Conservation (phyloP, 2,797 vertebrate genomes). For the Oryzias dopingdopingensis region DNA sequence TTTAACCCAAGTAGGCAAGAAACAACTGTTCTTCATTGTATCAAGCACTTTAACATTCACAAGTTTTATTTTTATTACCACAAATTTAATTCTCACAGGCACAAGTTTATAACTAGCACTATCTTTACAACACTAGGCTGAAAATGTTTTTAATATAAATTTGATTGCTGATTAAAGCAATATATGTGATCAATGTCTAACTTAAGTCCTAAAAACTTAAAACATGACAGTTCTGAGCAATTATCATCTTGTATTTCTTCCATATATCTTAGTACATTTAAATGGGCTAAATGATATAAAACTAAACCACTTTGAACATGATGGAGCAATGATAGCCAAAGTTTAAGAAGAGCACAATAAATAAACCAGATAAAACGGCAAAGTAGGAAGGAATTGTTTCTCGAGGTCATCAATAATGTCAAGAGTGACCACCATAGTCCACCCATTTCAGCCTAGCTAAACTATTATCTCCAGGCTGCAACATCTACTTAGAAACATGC, state of each 20-base stretch:
- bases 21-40: no score
- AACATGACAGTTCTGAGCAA: no score
- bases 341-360: constrained; percentile 25
- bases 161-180: constrained; percentile 53
- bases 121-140: constrained; percentile 20
- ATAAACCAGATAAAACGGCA: constrained; percentile 46
- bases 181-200: constrained; percentile 46
- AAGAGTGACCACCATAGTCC: constrained; percentile 44
- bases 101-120: neutral
- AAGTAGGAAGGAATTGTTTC: constrained; percentile 39
- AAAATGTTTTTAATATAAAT: constrained; percentile 21
- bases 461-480: constrained; percentile 69
- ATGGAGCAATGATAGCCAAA: constrained; percentile 31
- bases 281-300: constrained; percentile 12
- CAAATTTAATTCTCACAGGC: no score
- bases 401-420: constrained; percentile 62
- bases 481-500: constrained; percentile 55
- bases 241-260: no score
- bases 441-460: constrained; percentile 51
- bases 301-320: constrained; percentile 31
- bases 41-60: no score
- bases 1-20: no score
- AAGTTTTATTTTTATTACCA: no score
- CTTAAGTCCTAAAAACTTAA: constrained; percentile 23
- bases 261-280: no score